Percentiles rank a stretch among this genome's conserved stretches.
Conservation (phyloP, 2,888 invertebrate species). For the Pheosia tremula region DNA sequence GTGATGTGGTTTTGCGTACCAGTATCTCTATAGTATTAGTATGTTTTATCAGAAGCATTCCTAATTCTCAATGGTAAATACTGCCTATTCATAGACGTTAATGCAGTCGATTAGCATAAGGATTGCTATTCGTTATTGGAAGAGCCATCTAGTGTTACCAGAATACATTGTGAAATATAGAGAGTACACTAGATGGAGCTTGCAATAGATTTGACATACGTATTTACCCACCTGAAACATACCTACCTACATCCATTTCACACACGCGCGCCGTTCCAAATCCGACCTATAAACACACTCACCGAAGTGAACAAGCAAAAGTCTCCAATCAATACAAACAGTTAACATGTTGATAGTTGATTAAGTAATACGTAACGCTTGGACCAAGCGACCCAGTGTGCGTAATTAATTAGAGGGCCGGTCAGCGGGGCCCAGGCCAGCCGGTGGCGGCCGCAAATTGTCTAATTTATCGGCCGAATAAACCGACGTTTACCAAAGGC, state of each 20-base stretch:
- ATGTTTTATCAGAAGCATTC: no score
- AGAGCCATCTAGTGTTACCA: no score
- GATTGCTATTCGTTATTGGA: no score
- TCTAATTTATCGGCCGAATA: constrained; percentile 64
- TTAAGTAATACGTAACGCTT: constrained; percentile 56
- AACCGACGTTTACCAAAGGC: constrained; percentile 33
- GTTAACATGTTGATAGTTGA: constrained; percentile 59
- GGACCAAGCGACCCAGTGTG: constrained; percentile 39
- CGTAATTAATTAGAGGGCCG: constrained; percentile 66
- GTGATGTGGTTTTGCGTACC: no score
- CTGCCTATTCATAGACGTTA: no score
- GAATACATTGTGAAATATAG: no score
- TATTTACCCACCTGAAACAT: neutral
- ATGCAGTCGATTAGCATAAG: no score
- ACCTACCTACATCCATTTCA: constrained; percentile 18
- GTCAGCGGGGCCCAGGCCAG: constrained; percentile 39
- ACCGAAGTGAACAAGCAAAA: constrained; percentile 45
- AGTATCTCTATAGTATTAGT: no score
- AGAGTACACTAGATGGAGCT: no score
- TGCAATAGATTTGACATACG: no score
- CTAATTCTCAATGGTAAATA: no score
- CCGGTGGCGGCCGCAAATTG: constrained; percentile 57
- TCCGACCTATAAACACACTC: constrained; percentile 37
- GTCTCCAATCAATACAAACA: constrained; percentile 46
- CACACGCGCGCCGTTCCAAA: constrained; percentile 25